Evolutionary conservation across 2,797 vertebrate genomes (phyloP).

Genomic region (Pseudotriccus pelzelni): DNA sequence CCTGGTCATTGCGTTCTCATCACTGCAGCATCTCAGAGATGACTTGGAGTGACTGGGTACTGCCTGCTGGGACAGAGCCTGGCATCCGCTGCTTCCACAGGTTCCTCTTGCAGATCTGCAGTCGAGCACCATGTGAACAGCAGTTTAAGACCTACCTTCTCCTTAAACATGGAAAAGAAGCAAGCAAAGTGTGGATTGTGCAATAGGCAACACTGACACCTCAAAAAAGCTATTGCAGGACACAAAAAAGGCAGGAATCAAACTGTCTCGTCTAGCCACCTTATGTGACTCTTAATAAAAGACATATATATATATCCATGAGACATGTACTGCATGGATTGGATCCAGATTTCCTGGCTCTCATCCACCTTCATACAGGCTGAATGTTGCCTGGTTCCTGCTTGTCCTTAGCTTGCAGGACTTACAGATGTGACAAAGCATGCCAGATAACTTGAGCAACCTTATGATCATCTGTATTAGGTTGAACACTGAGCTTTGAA

Average conservation of each 20-base stretch:
- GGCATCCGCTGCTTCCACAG: rapidly evolving
- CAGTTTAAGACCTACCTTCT: background rate
- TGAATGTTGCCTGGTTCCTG: background rate
- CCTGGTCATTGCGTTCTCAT: background rate
- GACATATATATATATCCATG: background rate
- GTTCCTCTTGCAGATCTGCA: background rate
- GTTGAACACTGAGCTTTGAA: background rate
- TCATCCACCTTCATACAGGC: background rate
- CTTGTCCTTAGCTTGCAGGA: background rate
- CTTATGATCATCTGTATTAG: background rate
- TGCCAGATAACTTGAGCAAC: background rate
- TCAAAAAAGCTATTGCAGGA: background rate
- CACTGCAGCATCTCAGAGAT: background rate
- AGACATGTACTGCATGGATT: background rate
- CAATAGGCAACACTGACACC: background rate
- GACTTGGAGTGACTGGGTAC: background rate
- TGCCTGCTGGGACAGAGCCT: background rate
- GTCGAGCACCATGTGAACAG: background rate
- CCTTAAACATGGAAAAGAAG: background rate
- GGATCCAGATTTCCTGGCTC: background rate
- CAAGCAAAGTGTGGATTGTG: background rate
- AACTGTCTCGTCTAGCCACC: background rate
- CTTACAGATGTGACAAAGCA: background rate
- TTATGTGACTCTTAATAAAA: slow-evolving; percentile 7
- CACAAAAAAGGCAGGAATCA: background rate